Conservation (phyloP, 1,140 invertebrate genomes). For the Panagrolaimus sp. region DNA sequence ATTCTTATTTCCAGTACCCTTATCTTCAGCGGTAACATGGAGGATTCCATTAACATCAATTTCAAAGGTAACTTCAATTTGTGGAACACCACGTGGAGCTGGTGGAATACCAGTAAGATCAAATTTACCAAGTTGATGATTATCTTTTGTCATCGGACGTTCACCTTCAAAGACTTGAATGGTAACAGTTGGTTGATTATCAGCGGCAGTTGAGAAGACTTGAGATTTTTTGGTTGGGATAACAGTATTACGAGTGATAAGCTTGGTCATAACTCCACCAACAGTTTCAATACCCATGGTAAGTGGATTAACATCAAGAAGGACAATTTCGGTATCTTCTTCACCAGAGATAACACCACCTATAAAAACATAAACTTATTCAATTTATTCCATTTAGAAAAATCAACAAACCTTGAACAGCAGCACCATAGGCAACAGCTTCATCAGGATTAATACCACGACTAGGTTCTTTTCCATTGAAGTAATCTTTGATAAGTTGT, state of each 20-base stretch:
- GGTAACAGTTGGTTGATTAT: conserved; percentile 97
- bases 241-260: conserved; percentile 93
- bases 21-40: conserved; percentile 88
- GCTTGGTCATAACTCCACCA: conserved; percentile 97
- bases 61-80: conserved; percentile 80
- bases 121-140: conserved; percentile 93
- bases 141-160: conserved; percentile 98
- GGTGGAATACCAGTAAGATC: conserved; percentile 96
- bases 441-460: conserved; percentile 94
- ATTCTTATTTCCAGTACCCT: conserved; percentile 94
- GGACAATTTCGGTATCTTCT: conserved; percentile 83
- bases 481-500: conserved; percentile 96
- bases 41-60: conserved; percentile 98
- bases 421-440: conserved; percentile 92
- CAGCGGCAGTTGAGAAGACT: conserved; percentile 96
- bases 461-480: conserved; percentile 92
- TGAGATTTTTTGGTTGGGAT: conserved; percentile 99
- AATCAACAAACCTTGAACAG: too few species aligned
- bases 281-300: conserved; percentile 99
- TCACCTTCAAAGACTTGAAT: conserved; percentile 97
- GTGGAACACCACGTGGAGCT: conserved; percentile 92
- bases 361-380: too few species aligned
- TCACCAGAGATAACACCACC: conserved; percentile 72
- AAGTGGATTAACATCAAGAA: conserved; percentile 93
- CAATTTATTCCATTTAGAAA: too few species aligned